These are phyloP conservation scores for Ramphastos sulfuratus DNA, from an alignment of 2,113 vertebrate species.

Conservation along the genomic window DNA sequence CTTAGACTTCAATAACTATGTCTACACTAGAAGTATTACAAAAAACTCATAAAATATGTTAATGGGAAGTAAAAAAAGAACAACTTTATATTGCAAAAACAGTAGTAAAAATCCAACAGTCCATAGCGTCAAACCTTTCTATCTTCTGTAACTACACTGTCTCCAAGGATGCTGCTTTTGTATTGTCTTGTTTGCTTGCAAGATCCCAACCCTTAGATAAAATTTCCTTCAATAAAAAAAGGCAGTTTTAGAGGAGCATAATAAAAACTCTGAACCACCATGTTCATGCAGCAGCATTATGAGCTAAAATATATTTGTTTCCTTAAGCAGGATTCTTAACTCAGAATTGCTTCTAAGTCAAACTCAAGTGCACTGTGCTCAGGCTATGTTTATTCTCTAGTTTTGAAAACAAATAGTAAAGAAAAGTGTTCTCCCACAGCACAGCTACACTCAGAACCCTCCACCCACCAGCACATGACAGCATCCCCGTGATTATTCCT, in stretches of 20 bases:
- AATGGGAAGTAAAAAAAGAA: not conserved
- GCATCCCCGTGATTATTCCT: not conserved
- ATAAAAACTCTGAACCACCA: not conserved
- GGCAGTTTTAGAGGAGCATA: not conserved
- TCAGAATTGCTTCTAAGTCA: not conserved
- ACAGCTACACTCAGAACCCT: not conserved
- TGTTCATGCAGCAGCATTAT: not conserved
- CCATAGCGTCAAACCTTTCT: not conserved
- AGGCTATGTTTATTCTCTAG: not conserved
- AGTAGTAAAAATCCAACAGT: not conserved
- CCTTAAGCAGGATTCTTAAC: not conserved
- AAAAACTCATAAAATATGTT: not conserved
- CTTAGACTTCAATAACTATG: not conserved
- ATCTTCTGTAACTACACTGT: not conserved
- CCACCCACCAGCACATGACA: slow-evolving; percentile 5
- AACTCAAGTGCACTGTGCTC: not conserved
- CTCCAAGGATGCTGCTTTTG: not conserved
- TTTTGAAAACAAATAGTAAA: slow-evolving; percentile 12
- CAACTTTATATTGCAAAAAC: not conserved
- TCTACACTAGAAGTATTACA: not conserved
- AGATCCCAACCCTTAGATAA: not conserved
- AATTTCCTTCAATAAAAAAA: not conserved
- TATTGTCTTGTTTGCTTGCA: not conserved
- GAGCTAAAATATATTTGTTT: not conserved
- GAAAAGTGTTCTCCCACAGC: not conserved